Evolutionary conservation across 2,113 vertebrate species (phyloP).

Genomic region (Silurus meridionalis): DNA sequence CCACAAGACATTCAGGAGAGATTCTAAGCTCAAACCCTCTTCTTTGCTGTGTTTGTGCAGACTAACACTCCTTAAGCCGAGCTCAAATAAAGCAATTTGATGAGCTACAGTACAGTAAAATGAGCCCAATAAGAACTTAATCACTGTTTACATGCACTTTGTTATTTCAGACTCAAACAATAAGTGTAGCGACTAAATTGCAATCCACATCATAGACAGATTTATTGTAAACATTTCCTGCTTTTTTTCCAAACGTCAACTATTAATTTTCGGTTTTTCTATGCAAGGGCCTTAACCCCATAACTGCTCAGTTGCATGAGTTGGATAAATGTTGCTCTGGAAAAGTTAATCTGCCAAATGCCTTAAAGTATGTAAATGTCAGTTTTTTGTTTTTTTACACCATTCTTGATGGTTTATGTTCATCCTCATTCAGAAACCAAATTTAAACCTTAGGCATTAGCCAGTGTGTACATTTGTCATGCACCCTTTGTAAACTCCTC

Average conservation of each 20-base stretch:
- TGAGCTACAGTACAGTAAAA: background rate
- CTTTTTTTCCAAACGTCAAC: background rate
- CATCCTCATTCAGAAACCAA: no score
- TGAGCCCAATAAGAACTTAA: background rate
- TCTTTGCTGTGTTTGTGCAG: conserved; percentile 3
- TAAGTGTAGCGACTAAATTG: background rate
- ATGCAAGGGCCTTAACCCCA: no score
- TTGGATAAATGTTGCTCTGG: no score
- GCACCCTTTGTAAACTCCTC: background rate
- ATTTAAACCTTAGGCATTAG: background rate
- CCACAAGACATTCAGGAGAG: background rate
- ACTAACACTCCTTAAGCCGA: background rate
- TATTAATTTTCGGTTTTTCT: background rate
- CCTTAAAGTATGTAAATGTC: no score
- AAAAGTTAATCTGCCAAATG: no score
- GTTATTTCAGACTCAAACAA: background rate
- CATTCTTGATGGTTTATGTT: background rate
- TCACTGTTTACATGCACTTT: background rate
- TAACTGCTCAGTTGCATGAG: no score
- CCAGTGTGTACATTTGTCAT: background rate
- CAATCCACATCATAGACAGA: background rate
- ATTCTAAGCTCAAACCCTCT: background rate
- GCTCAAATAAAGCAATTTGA: background rate
- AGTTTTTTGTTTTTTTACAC: background rate
- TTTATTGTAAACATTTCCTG: background rate